Evolutionary conservation across 1,140 invertebrate species (phyloP).

Genomic region (Thereuonema tuberculata): DNA sequence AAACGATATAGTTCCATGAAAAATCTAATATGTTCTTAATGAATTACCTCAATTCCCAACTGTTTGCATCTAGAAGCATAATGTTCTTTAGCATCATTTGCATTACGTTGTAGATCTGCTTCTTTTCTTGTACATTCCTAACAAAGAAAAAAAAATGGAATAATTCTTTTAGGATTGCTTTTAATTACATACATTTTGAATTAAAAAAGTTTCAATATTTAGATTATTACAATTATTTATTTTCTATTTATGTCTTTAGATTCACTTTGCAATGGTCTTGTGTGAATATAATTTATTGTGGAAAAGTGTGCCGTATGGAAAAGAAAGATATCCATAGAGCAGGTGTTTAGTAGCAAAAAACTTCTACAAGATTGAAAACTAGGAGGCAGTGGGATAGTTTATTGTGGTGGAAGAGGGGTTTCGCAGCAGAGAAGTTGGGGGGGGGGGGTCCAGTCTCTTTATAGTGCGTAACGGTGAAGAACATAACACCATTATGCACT

Average conservation of each 20-base stretch:
- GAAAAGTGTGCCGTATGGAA: too few species aligned
- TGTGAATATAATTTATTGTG: neutral
- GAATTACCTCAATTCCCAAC: constrained; percentile 50
- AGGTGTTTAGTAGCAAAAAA: too few species aligned
- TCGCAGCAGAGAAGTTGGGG: too few species aligned
- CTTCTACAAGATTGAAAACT: too few species aligned
- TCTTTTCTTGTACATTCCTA: constrained; percentile 71
- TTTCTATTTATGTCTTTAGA: neutral
- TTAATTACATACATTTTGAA: neutral
- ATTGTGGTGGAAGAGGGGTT: too few species aligned
- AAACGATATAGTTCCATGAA: too few species aligned
- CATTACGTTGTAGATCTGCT: constrained; percentile 59
- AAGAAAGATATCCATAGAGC: too few species aligned
- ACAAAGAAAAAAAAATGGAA: constrained; percentile 5
- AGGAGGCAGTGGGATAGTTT: too few species aligned
- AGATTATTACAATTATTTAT: neutral
- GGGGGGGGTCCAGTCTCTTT: too few species aligned
- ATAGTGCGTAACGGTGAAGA: too few species aligned
- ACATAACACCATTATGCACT: too few species aligned
- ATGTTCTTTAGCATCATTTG: constrained; percentile 55
- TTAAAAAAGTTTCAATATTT: neutral
- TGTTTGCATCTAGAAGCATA: constrained; percentile 63
- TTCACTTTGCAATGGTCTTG: neutral
- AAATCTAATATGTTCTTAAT: too few species aligned
- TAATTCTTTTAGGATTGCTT: neutral